Percentiles rank a stretch among this genome's conserved stretches.
phyloP scores from a whole-genome alignment of 2,888 invertebrate genomes.

The Diarsia brunnea region DNA sequence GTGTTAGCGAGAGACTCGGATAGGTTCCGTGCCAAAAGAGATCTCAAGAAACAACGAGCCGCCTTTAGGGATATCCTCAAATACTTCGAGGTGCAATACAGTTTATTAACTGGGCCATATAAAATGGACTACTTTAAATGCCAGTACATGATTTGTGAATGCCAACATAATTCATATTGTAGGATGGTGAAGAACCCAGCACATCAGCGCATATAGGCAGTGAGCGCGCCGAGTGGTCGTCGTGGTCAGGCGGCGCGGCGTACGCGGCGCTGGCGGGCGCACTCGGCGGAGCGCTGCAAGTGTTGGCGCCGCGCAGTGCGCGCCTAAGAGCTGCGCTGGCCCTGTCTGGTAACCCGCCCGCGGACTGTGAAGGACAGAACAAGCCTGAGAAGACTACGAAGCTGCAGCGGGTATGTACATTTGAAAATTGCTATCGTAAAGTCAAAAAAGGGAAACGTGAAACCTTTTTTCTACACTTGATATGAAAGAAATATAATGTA shows the following conservation, averaged over 20 bases:
- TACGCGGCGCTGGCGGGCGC: constrained; percentile 90
- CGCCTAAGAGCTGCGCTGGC: constrained; percentile 92
- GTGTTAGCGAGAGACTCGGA: constrained; percentile 72
- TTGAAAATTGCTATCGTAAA: neutral
- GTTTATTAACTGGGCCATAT: neutral
- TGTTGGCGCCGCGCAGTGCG: constrained; percentile 93
- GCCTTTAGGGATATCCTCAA: constrained; percentile 98
- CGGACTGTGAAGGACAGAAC: constrained; percentile 76
- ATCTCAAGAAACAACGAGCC: constrained; percentile 97
- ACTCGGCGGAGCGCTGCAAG: constrained; percentile 92
- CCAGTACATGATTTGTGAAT: neutral
- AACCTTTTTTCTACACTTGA: neutral
- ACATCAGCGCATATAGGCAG: constrained; percentile 93
- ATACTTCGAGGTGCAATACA: constrained; percentile 94
- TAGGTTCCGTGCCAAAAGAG: constrained; percentile 97
- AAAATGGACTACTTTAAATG: neutral
- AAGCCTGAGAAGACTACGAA: constrained; percentile 92
- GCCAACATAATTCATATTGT: constrained; percentile 89
- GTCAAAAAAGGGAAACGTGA: neutral
- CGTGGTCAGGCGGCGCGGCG: constrained; percentile 95
- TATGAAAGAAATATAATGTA: neutral
- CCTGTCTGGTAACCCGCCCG: constrained; percentile 90
- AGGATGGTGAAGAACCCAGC: constrained; percentile 83
- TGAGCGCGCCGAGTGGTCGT: constrained; percentile 93
- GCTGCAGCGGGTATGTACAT: constrained; percentile 92